phyloP scores from a whole-genome alignment of 2,888 invertebrate species.

The Acrobasis repandana region DNA sequence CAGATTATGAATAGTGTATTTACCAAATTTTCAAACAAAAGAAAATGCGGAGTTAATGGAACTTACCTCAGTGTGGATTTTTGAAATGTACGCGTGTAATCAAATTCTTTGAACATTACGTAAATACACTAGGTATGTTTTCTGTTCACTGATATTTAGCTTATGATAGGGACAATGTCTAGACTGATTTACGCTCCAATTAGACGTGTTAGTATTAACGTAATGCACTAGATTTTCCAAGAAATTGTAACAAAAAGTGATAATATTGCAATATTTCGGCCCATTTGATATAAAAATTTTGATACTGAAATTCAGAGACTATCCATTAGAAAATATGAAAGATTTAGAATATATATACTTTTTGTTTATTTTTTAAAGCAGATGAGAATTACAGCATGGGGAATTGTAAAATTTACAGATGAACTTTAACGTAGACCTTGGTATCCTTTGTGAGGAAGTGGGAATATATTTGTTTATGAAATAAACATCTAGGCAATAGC shows the following conservation, averaged over 20 bases:
- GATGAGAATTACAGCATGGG: constrained; percentile 38
- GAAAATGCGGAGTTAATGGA: too few species aligned
- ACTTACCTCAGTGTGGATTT: too few species aligned
- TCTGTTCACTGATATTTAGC: constrained; percentile 37
- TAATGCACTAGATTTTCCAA: constrained; percentile 68
- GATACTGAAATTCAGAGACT: constrained; percentile 58
- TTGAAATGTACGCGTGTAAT: too few species aligned
- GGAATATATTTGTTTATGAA: too few species aligned
- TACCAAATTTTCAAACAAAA: too few species aligned
- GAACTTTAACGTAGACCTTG: too few species aligned
- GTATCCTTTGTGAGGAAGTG: too few species aligned
- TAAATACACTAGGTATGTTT: too few species aligned
- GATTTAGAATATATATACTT: constrained; percentile 42
- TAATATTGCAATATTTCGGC: constrained; percentile 59
- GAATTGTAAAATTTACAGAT: constrained; percentile 34
- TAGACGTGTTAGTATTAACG: constrained; percentile 61
- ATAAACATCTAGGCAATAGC: too few species aligned
- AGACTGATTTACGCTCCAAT: constrained; percentile 79
- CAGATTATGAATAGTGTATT: too few species aligned
- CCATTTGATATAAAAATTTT: constrained; percentile 61
- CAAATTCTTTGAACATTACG: too few species aligned
- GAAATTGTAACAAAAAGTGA: constrained; percentile 59
- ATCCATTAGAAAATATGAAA: constrained; percentile 43
- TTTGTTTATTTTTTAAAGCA: constrained; percentile 33
- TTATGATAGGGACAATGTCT: constrained; percentile 72